These are phyloP conservation scores for Engystomops pustulosus DNA, from an alignment of 2,113 vertebrate genomes.

Conservation along the genomic window DNA sequence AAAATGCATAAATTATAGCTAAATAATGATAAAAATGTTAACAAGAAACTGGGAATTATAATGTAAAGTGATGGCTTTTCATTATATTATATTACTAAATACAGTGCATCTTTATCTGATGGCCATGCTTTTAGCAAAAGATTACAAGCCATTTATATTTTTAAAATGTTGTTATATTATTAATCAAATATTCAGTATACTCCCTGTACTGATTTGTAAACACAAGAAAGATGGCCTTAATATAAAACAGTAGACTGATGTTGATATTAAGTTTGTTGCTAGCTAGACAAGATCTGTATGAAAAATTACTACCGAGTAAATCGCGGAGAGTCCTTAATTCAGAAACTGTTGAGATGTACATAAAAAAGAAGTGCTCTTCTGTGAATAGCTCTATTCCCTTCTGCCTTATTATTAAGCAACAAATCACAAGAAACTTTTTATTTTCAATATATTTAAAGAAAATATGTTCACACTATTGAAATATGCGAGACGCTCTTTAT, in stretches of 20 bases:
- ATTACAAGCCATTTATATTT: not conserved
- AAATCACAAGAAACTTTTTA: constrained; percentile 38
- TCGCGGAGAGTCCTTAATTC: constrained; percentile 48
- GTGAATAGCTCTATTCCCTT: constrained; percentile 46
- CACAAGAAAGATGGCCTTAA: constrained; percentile 52
- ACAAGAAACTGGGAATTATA: no score
- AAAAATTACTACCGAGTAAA: constrained; percentile 46
- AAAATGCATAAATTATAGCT: no score
- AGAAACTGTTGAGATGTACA: constrained; percentile 48
- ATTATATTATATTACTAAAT: no score
- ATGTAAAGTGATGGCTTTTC: no score
- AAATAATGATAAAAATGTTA: no score
- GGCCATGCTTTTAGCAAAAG: no score
- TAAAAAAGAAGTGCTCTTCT: constrained; percentile 47
- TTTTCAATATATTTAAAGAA: constrained; percentile 23
- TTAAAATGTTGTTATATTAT: constrained; percentile 30
- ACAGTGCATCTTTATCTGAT: no score
- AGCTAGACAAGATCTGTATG: constrained; percentile 46
- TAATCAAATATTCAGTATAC: constrained; percentile 38
- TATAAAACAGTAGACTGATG: constrained; percentile 49
- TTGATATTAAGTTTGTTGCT: constrained; percentile 54
- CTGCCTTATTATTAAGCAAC: constrained; percentile 50
- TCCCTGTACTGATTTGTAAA: constrained; percentile 21
- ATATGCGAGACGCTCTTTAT: not conserved
- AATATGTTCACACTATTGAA: not conserved